phyloP scores from a whole-genome alignment of 2,113 vertebrate genomes.

The Pseudorectes ferrugineus region DNA sequence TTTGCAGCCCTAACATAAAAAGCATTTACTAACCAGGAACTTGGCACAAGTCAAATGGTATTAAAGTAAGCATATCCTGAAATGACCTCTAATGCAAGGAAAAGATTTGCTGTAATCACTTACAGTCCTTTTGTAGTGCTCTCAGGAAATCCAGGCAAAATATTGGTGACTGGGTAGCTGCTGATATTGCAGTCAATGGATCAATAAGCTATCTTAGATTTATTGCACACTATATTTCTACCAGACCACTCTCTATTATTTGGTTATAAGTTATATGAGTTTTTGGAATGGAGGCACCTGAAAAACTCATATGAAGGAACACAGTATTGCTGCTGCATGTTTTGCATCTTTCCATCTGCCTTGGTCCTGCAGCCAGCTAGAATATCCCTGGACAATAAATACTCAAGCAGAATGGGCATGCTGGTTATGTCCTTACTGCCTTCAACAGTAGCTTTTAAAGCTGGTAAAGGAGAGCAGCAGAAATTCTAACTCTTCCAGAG shows the following conservation, averaged over 20 bases:
- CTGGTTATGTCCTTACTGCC: neutral
- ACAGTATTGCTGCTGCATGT: neutral
- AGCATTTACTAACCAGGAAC: slow-evolving; percentile 67
- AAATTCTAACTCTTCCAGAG: neutral
- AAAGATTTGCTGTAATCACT: slow-evolving; percentile 35
- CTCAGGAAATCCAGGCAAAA: neutral
- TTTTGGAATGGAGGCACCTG: neutral
- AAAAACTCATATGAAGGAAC: neutral
- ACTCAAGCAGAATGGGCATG: neutral
- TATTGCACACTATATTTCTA: neutral
- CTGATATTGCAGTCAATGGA: neutral
- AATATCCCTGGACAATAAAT: neutral
- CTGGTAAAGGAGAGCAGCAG: neutral
- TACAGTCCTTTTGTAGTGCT: slow-evolving; percentile 19
- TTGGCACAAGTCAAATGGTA: slow-evolving; percentile 42
- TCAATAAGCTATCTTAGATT: neutral
- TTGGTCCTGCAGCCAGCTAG: neutral
- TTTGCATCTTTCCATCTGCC: neutral
- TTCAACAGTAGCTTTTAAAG: neutral
- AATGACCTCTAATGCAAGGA: slow-evolving; percentile 62
- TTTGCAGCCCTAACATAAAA: slow-evolving; percentile 45
- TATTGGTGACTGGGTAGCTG: neutral
- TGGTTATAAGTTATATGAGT: neutral
- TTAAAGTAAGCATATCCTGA: slow-evolving; percentile 63
- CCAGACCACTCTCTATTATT: neutral